Evolutionary conservation across 2,888 invertebrate genomes (phyloP).

Genomic region (Conops quadrifasciatus): DNA sequence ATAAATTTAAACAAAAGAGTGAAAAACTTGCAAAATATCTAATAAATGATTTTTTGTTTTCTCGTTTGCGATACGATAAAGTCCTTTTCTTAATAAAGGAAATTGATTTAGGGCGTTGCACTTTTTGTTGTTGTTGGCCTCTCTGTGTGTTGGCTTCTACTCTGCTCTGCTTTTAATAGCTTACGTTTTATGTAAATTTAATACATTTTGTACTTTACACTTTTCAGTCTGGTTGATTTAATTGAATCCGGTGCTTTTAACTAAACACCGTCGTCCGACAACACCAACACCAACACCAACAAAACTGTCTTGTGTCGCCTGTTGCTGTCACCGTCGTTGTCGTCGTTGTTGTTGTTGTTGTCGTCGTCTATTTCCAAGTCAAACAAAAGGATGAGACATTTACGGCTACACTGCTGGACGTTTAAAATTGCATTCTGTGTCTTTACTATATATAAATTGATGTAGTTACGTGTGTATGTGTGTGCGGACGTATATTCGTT

Average conservation of each 20-base stretch:
- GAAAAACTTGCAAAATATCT: too few relatives aligned
- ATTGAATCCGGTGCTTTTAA: slow-evolving; percentile 33
- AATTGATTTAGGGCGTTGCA: slow-evolving; percentile 13
- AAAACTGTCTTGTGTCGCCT: neutral
- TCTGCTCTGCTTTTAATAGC: neutral
- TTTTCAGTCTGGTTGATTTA: slow-evolving; percentile 18
- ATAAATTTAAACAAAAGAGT: too few relatives aligned
- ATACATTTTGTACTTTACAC: slow-evolving; percentile 24
- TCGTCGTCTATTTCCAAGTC: neutral
- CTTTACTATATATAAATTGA: neutral
- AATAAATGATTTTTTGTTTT: too few relatives aligned
- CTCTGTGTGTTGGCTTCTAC: too few relatives aligned
- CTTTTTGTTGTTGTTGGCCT: neutral
- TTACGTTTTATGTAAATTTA: slow-evolving; percentile 5
- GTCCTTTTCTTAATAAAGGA: slow-evolving; percentile 16
- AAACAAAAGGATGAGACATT: neutral
- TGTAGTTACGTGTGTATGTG: neutral
- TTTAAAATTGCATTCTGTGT: neutral
- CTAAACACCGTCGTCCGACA: neutral
- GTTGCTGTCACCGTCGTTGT: neutral
- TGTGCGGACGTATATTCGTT: neutral
- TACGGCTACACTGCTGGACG: neutral
- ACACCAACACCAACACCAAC: neutral
- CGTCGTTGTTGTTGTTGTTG: neutral
- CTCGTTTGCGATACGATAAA: neutral